A percentile compares a stretch with the other conserved stretches of the same genome.
These are phyloP conservation scores for Oscheius myriophilus DNA, from an alignment of 2,888 invertebrate genomes.

Conservation along the genomic window DNA sequence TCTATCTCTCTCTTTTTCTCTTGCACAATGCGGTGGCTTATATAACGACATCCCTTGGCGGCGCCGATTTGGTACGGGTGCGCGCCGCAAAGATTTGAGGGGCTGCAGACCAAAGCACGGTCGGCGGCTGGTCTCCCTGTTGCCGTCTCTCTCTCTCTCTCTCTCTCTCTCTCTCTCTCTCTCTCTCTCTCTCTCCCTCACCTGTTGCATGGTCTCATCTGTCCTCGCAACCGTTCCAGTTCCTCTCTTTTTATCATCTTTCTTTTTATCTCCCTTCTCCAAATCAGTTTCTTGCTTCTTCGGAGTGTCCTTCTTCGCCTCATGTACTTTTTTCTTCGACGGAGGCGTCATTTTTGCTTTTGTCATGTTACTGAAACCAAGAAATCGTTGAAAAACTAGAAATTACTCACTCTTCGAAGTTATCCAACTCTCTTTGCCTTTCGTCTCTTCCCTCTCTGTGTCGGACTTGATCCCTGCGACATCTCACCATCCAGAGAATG, in stretches of 20 bases:
- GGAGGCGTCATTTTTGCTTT: background rate
- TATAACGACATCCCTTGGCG: no score
- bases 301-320: conserved; percentile 13
- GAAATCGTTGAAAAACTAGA: background rate
- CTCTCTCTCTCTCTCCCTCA: background rate
- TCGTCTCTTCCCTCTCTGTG: conserved; percentile 40
- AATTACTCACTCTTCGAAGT: conserved; percentile 32
- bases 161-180: no score
- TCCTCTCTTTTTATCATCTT: background rate
- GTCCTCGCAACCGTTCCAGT: conserved; percentile 8
- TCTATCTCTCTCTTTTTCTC: background rate
- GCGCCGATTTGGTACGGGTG: no score
- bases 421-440: conserved; percentile 38
- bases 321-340: conserved; percentile 7
- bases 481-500: conserved; percentile 47
- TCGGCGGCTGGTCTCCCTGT: no score
- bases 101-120: no score
- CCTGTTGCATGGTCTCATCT: conserved; percentile 24
- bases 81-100: no score
- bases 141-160: no score
- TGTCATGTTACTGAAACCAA: conserved; percentile 11
- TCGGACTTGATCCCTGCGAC: conserved; percentile 42
- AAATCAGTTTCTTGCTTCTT: conserved; percentile 21
- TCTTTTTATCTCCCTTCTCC: conserved; percentile 17
- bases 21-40: no score